A percentile compares a stretch with the other conserved stretches of the same genome.
Evolutionary conservation across 1,140 invertebrate species (phyloP).

Genomic region (Neodiprion virginianus): DNA sequence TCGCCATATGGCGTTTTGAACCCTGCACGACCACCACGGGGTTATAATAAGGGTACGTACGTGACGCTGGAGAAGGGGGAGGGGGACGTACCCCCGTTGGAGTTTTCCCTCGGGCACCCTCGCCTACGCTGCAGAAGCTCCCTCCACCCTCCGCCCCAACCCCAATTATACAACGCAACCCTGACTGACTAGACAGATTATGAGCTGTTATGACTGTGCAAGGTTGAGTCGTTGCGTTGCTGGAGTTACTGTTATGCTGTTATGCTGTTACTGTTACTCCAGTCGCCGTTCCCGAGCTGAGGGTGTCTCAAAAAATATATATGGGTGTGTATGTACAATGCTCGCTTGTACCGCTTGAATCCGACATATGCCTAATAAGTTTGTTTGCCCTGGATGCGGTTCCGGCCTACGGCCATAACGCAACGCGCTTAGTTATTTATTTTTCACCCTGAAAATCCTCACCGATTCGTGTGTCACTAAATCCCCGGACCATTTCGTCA

Average conservation of each 20-base stretch:
- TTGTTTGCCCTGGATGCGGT: constrained; percentile 25
- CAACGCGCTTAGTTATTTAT: constrained; percentile 40
- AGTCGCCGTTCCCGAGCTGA: constrained; percentile 24
- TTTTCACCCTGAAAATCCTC: constrained; percentile 35
- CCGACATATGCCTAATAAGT: constrained; percentile 55
- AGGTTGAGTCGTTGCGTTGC: constrained; percentile 39
- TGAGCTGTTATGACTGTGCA: constrained; percentile 56
- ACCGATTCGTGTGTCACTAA: constrained; percentile 31
- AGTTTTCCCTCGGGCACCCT: constrained; percentile 25
- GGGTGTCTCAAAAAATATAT: constrained; percentile 26
- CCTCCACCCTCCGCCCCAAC: constrained; percentile 38
- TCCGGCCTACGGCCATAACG: not conserved
- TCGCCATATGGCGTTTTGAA: constrained; percentile 58
- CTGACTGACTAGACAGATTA: constrained; percentile 53
- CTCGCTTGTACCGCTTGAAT: not conserved
- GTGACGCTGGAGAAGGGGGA: not conserved
- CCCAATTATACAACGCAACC: constrained; percentile 43
- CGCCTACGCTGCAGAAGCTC: constrained; percentile 19
- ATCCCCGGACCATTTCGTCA: not conserved
- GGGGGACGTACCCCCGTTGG: constrained; percentile 12
- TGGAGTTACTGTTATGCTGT: no score
- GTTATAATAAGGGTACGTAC: not conserved
- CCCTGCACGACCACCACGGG: not conserved
- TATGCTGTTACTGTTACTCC: not conserved
- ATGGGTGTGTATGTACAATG: no score